Conservation (phyloP, 2,888 invertebrate species). For the Tribolium freemani region DNA sequence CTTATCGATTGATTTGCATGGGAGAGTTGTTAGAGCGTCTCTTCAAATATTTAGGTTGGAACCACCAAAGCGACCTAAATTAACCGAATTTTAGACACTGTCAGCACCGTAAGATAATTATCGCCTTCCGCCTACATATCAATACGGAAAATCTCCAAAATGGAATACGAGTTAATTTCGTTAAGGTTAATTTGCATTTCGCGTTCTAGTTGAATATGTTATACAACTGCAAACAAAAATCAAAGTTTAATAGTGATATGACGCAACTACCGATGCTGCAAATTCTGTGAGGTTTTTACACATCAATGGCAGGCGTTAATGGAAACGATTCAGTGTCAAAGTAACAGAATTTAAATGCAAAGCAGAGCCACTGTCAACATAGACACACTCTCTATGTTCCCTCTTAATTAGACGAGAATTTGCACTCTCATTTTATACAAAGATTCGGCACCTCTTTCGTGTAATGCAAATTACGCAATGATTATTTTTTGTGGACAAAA, state of each 20-base stretch:
- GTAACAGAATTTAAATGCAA: neutral
- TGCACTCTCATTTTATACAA: neutral
- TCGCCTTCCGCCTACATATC: neutral
- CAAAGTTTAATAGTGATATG: neutral
- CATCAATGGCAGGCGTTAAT: neutral
- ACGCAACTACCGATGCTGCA: neutral
- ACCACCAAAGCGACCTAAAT: slow-evolving; percentile 5
- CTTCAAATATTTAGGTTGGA: slow-evolving; percentile 17
- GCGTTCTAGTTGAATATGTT: neutral
- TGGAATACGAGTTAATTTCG: too few relatives aligned
- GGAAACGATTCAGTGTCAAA: neutral
- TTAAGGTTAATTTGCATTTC: neutral
- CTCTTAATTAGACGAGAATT: neutral
- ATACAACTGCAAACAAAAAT: neutral
- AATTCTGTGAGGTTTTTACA: neutral
- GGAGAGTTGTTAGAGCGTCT: slow-evolving; percentile 6
- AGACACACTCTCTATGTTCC: neutral
- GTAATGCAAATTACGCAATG: neutral
- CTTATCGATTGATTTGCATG: slow-evolving; percentile 12
- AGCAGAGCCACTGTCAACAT: neutral
- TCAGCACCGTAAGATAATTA: slow-evolving; percentile 16
- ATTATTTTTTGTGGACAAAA: neutral
- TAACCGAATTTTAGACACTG: slow-evolving; percentile 13
- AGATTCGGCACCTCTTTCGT: neutral
- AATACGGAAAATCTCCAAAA: neutral